Evolutionary conservation across 2,888 invertebrate species (phyloP).

Genomic region (Zaprionus bogoriensis): DNA sequence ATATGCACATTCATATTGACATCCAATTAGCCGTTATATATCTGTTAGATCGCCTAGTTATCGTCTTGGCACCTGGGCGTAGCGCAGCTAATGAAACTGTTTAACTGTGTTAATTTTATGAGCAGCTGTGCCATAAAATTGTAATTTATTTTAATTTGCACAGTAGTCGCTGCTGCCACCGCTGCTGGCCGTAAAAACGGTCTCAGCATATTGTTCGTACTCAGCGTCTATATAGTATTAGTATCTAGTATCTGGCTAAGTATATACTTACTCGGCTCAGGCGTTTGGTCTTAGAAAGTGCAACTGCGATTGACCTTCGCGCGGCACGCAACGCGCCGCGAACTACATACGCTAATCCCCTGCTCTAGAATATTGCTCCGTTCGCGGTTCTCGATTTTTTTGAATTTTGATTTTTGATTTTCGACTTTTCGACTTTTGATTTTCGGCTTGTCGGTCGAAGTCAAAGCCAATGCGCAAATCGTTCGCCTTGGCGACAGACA

Average conservation of each 20-base stretch:
- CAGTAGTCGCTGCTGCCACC: conserved; percentile 29
- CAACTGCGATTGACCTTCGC: conserved; percentile 24
- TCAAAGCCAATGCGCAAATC: conserved; percentile 35
- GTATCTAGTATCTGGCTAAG: not conserved
- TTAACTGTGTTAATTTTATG: conserved; percentile 52
- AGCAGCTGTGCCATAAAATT: conserved; percentile 68
- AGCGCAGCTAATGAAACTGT: conserved; percentile 66
- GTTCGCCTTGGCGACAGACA: conserved; percentile 51
- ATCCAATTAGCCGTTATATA: conserved; percentile 30
- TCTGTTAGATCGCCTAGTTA: not conserved
- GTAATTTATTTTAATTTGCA: conserved; percentile 68
- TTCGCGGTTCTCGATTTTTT: not conserved
- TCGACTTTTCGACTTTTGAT: conserved; percentile 2
- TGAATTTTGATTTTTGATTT: conserved; percentile 1
- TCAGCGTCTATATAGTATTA: not conserved
- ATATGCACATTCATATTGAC: conserved; percentile 21
- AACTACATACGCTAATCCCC: conserved; percentile 1
- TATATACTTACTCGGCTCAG: conserved; percentile 18
- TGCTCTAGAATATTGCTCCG: conserved; percentile 1
- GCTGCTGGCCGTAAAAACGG: conserved; percentile 8
- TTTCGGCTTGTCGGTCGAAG: conserved; percentile 10
- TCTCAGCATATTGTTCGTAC: conserved; percentile 13
- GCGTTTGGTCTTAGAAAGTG: conserved; percentile 34
- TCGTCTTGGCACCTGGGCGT: conserved; percentile 12
- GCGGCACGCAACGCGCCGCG: not conserved